phyloP scores from a whole-genome alignment of 2,113 vertebrate species.

The Strix aluco region DNA sequence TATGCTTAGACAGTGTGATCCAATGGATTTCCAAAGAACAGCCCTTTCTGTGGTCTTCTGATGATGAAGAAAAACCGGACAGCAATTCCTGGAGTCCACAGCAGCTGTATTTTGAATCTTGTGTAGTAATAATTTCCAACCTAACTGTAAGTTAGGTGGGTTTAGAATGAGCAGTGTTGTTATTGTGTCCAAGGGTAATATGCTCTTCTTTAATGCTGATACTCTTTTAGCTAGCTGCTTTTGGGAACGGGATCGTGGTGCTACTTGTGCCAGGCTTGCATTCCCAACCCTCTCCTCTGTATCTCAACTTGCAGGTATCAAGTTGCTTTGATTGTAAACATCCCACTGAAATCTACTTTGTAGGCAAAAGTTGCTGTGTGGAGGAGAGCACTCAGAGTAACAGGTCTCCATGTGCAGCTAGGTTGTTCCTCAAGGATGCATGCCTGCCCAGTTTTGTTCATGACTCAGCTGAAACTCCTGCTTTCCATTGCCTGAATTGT shows the following conservation, averaged over 20 bases:
- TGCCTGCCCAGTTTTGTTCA: neutral
- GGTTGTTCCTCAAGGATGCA: neutral
- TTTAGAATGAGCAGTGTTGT: neutral
- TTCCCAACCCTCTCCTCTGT: neutral
- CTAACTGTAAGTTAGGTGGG: neutral
- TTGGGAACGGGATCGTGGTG: fast-evolving
- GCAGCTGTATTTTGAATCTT: neutral
- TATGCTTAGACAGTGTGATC: neutral
- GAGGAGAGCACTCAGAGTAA: neutral
- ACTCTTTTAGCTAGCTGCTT: neutral
- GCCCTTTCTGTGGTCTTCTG: neutral
- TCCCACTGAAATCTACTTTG: neutral
- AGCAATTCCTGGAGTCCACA: neutral
- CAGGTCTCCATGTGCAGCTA: neutral
- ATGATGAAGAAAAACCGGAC: neutral
- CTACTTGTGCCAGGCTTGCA: neutral
- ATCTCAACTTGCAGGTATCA: neutral
- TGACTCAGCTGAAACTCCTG: neutral
- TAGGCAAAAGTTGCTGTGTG: neutral
- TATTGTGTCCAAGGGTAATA: neutral
- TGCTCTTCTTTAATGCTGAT: neutral
- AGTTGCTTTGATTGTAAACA: neutral
- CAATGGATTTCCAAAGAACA: neutral
- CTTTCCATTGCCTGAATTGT: neutral
- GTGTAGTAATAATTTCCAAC: neutral